Evolutionary conservation across 2,113 vertebrate genomes (phyloP), one percentile per base, ranked within the genome.

Genomic region (Semnornis frantzii): DNA sequence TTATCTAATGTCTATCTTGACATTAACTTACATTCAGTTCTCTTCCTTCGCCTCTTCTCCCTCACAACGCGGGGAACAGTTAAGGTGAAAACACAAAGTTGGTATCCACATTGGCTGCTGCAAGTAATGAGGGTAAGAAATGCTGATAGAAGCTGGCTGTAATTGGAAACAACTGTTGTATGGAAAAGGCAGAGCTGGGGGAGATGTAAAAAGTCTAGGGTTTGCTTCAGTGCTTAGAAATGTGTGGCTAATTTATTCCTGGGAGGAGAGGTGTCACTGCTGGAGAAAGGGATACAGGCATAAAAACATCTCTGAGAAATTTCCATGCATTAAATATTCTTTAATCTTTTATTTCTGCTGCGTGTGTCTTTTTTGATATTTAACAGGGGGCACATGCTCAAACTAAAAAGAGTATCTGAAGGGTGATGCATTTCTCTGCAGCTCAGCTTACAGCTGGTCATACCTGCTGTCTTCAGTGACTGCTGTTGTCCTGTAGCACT

Each of bases 351-450:
- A 0, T 25, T 89, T 82, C n/a, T 92, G 31, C 46, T 66, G n/a
- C 2, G 1, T 10, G 6, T 27, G 21, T 55, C 8, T 50, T 12
- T 69, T 75, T 79, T 63, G 34, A 6, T 28, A 23, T 0, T 0
- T 57, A 50, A 11, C 27, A 72, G 80, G 30, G 42, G 7, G 48
- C 6, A 16, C 1, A 3, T 0, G 1, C 48, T 75, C 19, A 28
- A 8, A n/a, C 54, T 62, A 55, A 63, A 39, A 72, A 15, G 12
- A 30, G 31, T 18, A 27, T 6, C 57, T 79, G 71, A 37, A 69
- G 62, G 23, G 8, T 69, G 73, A 27, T 34, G 20, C 0, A 0
- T 52, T 76, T 39, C 27, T 34, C 44, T 70, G 3, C 9, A n/a
- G 15, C 69, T 78, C 71, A 33, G 33, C 25, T 73, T 50, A 15